Evolutionary conservation across 2,113 vertebrate genomes (phyloP), one percentile per base, ranked within the genome.

Genomic region (Etheostoma cragini): DNA sequence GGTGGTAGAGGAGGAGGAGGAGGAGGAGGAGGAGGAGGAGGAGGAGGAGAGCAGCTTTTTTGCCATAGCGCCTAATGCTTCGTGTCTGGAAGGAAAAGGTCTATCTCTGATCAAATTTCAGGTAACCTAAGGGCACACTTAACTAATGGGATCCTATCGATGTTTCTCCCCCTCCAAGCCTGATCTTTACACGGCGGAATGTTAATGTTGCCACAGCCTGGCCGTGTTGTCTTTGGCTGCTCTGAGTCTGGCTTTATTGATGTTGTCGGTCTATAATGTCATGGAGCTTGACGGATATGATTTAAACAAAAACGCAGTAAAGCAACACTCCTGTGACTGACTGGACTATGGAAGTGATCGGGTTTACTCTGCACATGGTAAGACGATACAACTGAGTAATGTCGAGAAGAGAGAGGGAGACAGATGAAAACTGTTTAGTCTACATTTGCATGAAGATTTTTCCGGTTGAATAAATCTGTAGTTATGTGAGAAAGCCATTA

Each of bases 121-220:
- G 88, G 78, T 88, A 76, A 91, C 87, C 88, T 91, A 72, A 90
- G 88, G 88, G 90, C 87, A 89, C 91, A 91, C 91, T 89, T 91
- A 91, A 92, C 89, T 93, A 92, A 93, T 93, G 91, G 91, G 88
- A 91, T 91, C 83, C 52, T 88, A 88, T 92, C 88, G 89, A 92
- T 82, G 89, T 78, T 52, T 72, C 80, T 67, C 76, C 87, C 80
- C 81, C 72, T 75, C 52, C 64, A 4, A 81, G 80, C 6, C 85
- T 79, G 87, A 83, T 89, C 76, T 90, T 80, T 80, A 64, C 85
- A 80, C 86, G 80, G 86, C 68, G 90, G 92, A 91, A 93, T 92
- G 89, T 91, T 90, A 90, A 90, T 85, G 88, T 86, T 82, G 79
- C 85, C 83, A 85, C 89, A 86, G 90, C 73, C 78, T 78, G 87